These are phyloP conservation scores for Atherinomorus stipes DNA, from an alignment of 2,113 vertebrate genomes.

Conservation along the genomic window DNA sequence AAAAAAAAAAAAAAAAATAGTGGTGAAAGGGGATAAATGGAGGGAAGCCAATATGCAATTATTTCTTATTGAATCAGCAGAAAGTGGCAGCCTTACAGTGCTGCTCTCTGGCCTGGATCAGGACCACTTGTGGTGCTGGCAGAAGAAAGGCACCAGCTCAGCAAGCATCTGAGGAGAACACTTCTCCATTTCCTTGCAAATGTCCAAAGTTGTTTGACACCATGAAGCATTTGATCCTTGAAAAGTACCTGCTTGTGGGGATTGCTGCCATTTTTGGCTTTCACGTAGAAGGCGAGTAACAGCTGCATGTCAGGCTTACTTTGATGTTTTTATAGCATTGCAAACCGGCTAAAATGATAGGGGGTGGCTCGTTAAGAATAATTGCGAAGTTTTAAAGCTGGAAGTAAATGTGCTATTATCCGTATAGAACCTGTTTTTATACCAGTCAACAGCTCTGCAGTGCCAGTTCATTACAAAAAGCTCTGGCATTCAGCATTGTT, in stretches of 20 bases:
- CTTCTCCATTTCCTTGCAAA: slow-evolving; percentile 27
- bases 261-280: slow-evolving; percentile 56
- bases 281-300: slow-evolving; percentile 34
- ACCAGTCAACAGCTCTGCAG: slow-evolving; percentile 8
- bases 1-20: slow-evolving; percentile 28
- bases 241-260: slow-evolving; percentile 16
- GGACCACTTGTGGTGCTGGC: slow-evolving; percentile 68
- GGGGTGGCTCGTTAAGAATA: slow-evolving; percentile 50
- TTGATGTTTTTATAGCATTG: slow-evolving; percentile 54
- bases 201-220: slow-evolving; percentile 49
- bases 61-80: slow-evolving; percentile 81
- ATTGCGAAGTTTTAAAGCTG: slow-evolving; percentile 46
- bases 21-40: slow-evolving; percentile 44
- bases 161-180: slow-evolving; percentile 51
- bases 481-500: slow-evolving; percentile 32
- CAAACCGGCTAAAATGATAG: slow-evolving; percentile 47
- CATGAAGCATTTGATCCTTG: slow-evolving; percentile 25
- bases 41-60: slow-evolving; percentile 71
- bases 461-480: slow-evolving; percentile 36
- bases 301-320: slow-evolving; percentile 24
- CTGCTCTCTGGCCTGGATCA: slow-evolving; percentile 62
- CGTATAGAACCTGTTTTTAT: slow-evolving; percentile 39
- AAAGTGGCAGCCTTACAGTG: slow-evolving; percentile 62
- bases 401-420: slow-evolving; percentile 38
- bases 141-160: slow-evolving; percentile 61